Percentiles rank a stretch among this genome's conserved stretches.
Conservation (phyloP, 1,140 invertebrate genomes). For the Adelges cooleyi region DNA sequence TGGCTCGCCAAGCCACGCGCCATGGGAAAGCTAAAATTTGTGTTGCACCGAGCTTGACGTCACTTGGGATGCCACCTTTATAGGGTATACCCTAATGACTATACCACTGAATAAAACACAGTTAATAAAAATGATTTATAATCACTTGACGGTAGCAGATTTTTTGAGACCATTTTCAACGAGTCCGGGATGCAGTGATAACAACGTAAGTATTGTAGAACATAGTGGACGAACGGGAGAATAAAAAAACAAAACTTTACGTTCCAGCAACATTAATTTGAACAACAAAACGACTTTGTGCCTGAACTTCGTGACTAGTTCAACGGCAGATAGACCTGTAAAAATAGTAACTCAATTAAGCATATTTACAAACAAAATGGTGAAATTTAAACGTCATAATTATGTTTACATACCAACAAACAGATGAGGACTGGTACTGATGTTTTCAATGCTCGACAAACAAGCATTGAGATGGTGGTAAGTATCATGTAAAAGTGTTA, state of each 20-base stretch:
- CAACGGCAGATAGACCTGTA: slow-evolving; percentile 64
- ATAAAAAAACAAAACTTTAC: slow-evolving; percentile 82
- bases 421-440: slow-evolving; percentile 56
- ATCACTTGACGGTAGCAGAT: slow-evolving; percentile 67
- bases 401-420: slow-evolving; percentile 56
- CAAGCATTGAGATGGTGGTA: slow-evolving; percentile 85
- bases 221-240: slow-evolving; percentile 85
- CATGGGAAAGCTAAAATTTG: no score
- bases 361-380: slow-evolving; percentile 47
- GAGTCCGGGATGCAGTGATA: slow-evolving; percentile 82
- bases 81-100: no score
- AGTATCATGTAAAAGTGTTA: slow-evolving; percentile 81
- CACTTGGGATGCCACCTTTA: no score
- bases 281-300: slow-evolving; percentile 89
- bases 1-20: no score
- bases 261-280: slow-evolving; percentile 83
- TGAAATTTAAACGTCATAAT: no score
- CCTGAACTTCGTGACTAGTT: slow-evolving; percentile 73
- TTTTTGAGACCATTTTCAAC: slow-evolving; percentile 76
- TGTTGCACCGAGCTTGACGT: no score
- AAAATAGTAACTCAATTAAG: background rate
- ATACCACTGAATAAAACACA: no score
- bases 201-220: slow-evolving; percentile 69
- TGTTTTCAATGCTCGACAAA: slow-evolving; percentile 47
- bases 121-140: no score